phyloP scores from a whole-genome alignment of 2,888 invertebrate genomes.

The Acronicta aceris region DNA sequence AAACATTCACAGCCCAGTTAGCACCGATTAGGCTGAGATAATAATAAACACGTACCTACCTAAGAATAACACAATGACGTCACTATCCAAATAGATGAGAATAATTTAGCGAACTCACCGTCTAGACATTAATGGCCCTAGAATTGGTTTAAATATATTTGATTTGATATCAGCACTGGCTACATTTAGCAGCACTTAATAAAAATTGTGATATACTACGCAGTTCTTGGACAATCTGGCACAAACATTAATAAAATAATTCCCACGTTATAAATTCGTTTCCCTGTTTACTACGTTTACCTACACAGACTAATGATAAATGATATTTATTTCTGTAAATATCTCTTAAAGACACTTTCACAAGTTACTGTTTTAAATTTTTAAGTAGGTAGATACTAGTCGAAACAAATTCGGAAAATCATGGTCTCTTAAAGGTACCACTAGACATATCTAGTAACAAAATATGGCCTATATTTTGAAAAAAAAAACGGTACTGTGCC shows the following conservation, averaged over 20 bases:
- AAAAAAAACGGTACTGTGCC: no score
- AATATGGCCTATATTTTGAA: no score
- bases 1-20: constrained; percentile 37
- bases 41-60: constrained; percentile 27
- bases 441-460: no score
- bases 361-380: no score
- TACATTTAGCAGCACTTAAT: constrained; percentile 21
- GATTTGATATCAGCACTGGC: constrained; percentile 40
- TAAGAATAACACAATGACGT: constrained; percentile 55
- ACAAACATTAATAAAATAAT: constrained; percentile 11
- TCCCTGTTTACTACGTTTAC: neutral
- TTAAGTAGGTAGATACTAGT: no score
- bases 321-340: no score
- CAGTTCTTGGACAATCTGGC: constrained; percentile 16
- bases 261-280: neutral
- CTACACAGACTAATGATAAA: no score
- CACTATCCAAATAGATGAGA: constrained; percentile 49
- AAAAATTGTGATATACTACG: constrained; percentile 12
- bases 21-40: constrained; percentile 32
- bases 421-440: no score
- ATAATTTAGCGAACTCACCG: constrained; percentile 57
- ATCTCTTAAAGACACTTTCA: no score
- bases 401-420: no score
- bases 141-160: constrained; percentile 49
- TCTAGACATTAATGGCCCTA: constrained; percentile 63